Evolutionary conservation across 2,888 invertebrate genomes (phyloP), one percentile per base, ranked within the genome.

Genomic region (Netelia inedita): DNA sequence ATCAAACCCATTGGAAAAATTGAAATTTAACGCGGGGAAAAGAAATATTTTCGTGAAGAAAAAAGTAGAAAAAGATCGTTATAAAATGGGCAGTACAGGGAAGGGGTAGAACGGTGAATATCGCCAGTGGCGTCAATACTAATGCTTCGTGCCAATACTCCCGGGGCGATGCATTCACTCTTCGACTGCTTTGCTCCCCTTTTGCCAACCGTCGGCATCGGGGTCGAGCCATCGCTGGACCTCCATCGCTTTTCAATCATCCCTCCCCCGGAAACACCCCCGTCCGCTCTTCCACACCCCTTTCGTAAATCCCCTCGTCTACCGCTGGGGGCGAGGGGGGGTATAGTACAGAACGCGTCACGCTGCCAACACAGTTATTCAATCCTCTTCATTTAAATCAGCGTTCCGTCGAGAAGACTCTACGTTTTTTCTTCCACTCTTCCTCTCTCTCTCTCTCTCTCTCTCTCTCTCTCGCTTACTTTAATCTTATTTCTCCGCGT

Each of bases 131-230:
- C 83, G 68, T 83, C 82, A 88, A 88, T 90, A 89, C 91, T 90
- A 91, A 90, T 90, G 89, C 88, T 85, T 88, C 35, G 87, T 89
- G 87, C 88, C 90, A 88, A 91, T 91, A 91, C 88, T 87, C 88
- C 88, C 85, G 78, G 87, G 86, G 83, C 85, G 82, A 81, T 79
- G 65, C 46, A 74, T 65, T 63, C 63, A 74, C 74, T 74, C 63
- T 11, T 16, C 50, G 63, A 66, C 75, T 73, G 79, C 72, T 83
- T 78, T 69, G 69, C 82, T 73, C 63, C 46, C 63, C 63, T 65
- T 23, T 61, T 74, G 63, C 53, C 59, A 19, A 65, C 6, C 65
- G 43, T 65, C 59, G 57, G 10, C 21, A 59, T 73, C 50, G 28
- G 73, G 2, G 46, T 50, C n/a, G n/a, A 11, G 55, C 19, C 9